A percentile compares a stretch with the other conserved stretches of the same genome.
These are phyloP conservation scores for Eptesicus fuscus DNA, from an alignment of 2,113 vertebrate genomes.

Conservation along the genomic window DNA sequence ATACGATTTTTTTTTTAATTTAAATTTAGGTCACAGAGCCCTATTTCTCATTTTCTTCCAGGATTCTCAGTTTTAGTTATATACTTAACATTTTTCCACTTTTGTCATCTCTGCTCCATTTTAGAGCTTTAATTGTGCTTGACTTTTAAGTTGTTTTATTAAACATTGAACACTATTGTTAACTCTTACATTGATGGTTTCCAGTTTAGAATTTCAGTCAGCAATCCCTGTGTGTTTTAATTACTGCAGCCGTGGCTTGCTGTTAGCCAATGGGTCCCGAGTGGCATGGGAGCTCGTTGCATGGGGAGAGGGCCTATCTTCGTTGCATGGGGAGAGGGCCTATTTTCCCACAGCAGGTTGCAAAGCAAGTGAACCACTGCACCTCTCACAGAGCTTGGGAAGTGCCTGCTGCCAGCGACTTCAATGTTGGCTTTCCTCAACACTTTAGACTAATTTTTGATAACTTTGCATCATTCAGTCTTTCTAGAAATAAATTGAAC, in stretches of 20 bases:
- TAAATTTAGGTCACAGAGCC: not conserved
- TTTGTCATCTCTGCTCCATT: not conserved
- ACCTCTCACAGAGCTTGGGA: constrained; percentile 69
- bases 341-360: constrained; percentile 75
- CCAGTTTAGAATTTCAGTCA: constrained; percentile 73
- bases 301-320: constrained; percentile 76
- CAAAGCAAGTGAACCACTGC: constrained; percentile 78
- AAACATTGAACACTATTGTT: constrained; percentile 10
- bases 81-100: not conserved
- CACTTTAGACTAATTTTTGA: constrained; percentile 63
- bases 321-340: constrained; percentile 77
- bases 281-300: constrained; percentile 77
- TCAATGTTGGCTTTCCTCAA: constrained; percentile 61
- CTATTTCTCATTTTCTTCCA: not conserved
- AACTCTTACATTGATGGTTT: constrained; percentile 56
- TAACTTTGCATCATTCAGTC: constrained; percentile 6
- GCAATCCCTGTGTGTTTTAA: constrained; percentile 70
- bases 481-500: constrained; percentile 35
- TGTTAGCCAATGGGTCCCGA: constrained; percentile 76
- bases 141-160: not conserved
- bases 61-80: not conserved
- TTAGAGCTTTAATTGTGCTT: constrained; percentile 2
- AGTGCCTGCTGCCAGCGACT: constrained; percentile 42
- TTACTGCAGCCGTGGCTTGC: constrained; percentile 74
- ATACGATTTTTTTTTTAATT: constrained; percentile 1